Evolutionary conservation across 2,797 vertebrate genomes (phyloP).

Genomic region (Characodon lateralis): DNA sequence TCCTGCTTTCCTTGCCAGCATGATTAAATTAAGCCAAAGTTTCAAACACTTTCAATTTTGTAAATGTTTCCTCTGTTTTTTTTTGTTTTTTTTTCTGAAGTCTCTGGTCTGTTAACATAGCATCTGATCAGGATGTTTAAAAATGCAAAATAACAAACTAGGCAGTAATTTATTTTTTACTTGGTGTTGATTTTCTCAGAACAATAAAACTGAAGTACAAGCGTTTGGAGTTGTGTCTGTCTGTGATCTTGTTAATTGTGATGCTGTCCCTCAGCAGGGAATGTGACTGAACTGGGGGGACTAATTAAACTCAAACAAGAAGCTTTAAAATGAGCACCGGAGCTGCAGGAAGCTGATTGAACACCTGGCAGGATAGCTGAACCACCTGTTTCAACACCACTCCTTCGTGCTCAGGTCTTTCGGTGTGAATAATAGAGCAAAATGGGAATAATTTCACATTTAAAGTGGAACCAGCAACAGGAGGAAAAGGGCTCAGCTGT

Average conservation of each 20-base stretch:
- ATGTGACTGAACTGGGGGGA: constrained; percentile 5
- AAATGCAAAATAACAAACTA: constrained; percentile 23
- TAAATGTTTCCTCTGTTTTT: constrained; percentile 6
- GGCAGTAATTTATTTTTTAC: constrained; percentile 75
- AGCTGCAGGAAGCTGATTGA: constrained; percentile 18
- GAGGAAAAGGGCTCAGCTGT: neutral
- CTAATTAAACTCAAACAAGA: constrained; percentile 10
- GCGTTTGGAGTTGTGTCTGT: constrained; percentile 5
- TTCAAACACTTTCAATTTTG: constrained; percentile 8
- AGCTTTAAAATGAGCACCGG: neutral
- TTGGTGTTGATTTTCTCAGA: constrained; percentile 67
- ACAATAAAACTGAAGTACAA: constrained; percentile 72
- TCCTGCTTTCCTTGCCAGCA: neutral
- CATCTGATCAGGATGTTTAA: constrained; percentile 29
- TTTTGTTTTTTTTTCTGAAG: constrained; percentile 11
- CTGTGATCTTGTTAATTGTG: constrained; percentile 7
- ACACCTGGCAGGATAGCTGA: constrained; percentile 22
- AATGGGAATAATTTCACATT: neutral
- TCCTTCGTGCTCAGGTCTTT: neutral
- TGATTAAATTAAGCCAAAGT: constrained; percentile 1
- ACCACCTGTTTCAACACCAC: neutral
- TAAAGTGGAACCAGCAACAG: neutral
- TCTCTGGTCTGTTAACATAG: constrained; percentile 15
- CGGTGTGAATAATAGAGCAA: no score
- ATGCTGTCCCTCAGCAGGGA: constrained; percentile 6